These are phyloP conservation scores for Hylomyscus alleni DNA, from an alignment of 2,797 vertebrate genomes.

Conservation along the genomic window DNA sequence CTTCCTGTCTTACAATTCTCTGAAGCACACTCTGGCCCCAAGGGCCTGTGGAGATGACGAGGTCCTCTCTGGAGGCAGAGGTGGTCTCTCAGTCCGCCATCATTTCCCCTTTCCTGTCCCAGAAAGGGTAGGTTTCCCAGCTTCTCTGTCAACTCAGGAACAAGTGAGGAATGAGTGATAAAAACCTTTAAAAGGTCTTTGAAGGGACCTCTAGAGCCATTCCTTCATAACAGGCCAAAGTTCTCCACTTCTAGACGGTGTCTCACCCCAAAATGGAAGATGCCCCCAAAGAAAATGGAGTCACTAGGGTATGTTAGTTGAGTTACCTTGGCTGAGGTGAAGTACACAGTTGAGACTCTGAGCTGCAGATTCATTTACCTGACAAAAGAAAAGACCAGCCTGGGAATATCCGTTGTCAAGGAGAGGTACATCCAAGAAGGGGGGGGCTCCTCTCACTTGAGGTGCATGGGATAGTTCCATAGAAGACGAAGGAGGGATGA, in stretches of 20 bases:
- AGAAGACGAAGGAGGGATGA: neutral
- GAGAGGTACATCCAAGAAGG: neutral
- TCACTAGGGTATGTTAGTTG: conserved; percentile 12
- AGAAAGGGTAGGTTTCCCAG: conserved; percentile 32
- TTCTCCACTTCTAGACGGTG: conserved; percentile 20
- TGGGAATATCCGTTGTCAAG: neutral
- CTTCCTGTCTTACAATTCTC: neutral
- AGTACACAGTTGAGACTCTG: neutral
- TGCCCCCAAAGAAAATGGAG: conserved; percentile 14
- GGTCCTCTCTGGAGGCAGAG: neutral
- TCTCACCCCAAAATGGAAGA: conserved; percentile 32
- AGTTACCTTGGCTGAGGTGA: conserved; percentile 19
- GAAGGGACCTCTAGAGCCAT: neutral
- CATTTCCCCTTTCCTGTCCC: neutral
- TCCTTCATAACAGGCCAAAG: neutral
- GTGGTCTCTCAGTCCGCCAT: neutral
- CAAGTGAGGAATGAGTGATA: neutral
- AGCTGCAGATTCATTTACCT: neutral
- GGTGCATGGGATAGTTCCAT: neutral
- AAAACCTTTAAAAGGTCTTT: conserved; percentile 29
- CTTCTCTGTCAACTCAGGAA: neutral
- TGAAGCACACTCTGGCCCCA: neutral
- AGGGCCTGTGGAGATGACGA: neutral
- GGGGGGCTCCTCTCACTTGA: neutral
- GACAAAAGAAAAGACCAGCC: neutral